Percentiles rank a stretch among this genome's conserved stretches.
Evolutionary conservation across 2,888 invertebrate species (phyloP).

Genomic region (Tridacna crocea): DNA sequence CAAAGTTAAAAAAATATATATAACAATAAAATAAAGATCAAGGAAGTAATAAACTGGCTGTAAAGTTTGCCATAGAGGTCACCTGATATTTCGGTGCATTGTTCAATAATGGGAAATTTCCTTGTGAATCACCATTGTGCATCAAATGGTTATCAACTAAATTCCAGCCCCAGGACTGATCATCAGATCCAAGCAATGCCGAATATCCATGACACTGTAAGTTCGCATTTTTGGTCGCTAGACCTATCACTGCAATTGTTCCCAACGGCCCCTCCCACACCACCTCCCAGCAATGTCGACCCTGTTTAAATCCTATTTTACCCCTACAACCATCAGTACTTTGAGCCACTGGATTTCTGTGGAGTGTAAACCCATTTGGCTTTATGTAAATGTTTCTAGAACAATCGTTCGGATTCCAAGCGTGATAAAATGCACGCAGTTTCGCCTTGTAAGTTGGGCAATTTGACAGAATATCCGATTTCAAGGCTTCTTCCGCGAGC

Average conservation of each 20-base stretch:
- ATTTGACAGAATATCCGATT: slow-evolving; percentile 95
- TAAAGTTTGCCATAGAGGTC: neutral
- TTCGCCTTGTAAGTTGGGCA: slow-evolving; percentile 96
- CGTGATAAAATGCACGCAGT: slow-evolving; percentile 94
- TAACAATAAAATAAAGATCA: neutral
- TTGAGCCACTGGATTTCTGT: slow-evolving; percentile 99
- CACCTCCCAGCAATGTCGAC: slow-evolving; percentile 98
- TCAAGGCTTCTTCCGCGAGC: slow-evolving; percentile 93
- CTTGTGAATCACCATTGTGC: slow-evolving; percentile 97
- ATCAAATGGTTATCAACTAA: slow-evolving; percentile 98
- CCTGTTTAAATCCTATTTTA: slow-evolving; percentile 93
- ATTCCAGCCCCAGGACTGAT: slow-evolving; percentile 99
- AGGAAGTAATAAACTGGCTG: too few relatives aligned
- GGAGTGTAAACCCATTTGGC: slow-evolving; percentile 98
- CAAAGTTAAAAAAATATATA: neutral
- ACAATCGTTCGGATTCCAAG: slow-evolving; percentile 99
- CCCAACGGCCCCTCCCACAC: slow-evolving; percentile 99
- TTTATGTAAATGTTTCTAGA: slow-evolving; percentile 98
- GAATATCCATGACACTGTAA: slow-evolving; percentile 98
- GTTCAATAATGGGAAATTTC: slow-evolving; percentile 96
- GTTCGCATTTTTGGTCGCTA: slow-evolving; percentile 90
- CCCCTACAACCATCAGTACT: slow-evolving; percentile 97
- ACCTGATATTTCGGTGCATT: slow-evolving; percentile 99
- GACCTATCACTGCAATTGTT: slow-evolving; percentile 97
- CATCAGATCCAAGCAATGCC: slow-evolving; percentile 96